Evolutionary conservation across 2,797 vertebrate species (phyloP).

Genomic region (Aphelocoma californica): DNA sequence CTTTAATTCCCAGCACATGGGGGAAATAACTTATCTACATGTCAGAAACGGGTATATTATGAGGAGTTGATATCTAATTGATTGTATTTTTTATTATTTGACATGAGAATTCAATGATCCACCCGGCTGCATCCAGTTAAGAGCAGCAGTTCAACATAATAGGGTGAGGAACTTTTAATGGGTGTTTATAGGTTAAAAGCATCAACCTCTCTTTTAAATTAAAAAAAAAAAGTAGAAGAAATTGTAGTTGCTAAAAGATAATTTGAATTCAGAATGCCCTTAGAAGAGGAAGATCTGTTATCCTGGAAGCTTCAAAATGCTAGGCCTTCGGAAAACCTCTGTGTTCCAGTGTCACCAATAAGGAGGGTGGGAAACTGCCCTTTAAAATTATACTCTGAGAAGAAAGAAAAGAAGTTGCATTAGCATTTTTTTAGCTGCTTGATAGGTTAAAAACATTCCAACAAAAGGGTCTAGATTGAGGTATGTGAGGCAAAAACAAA

Average conservation of each 20-base stretch:
- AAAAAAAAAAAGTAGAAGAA: conserved; percentile 67
- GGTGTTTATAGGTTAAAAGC: conserved; percentile 76
- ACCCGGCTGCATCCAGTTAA: conserved; percentile 76
- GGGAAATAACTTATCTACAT: neutral
- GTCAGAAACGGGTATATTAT: conserved; percentile 31
- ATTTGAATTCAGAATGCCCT: conserved; percentile 62
- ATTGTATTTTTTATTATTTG: conserved; percentile 69
- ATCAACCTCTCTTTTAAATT: conserved; percentile 66
- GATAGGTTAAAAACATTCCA: conserved; percentile 62
- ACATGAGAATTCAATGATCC: conserved; percentile 67
- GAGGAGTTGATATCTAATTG: conserved; percentile 50
- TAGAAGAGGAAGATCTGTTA: conserved; percentile 57
- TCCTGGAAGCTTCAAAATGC: conserved; percentile 48
- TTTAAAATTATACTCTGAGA: conserved; percentile 21
- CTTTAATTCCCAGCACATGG: neutral
- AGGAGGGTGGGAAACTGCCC: neutral
- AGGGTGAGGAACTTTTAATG: conserved; percentile 75
- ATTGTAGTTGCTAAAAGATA: conserved; percentile 66
- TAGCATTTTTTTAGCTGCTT: conserved; percentile 59
- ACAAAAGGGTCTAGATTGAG: conserved; percentile 60
- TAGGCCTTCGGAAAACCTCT: conserved; percentile 19
- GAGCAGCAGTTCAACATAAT: conserved; percentile 65
- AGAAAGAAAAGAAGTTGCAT: neutral
- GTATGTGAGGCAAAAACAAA: conserved; percentile 69
- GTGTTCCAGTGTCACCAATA: neutral